Base-by-base conservation (phyloP, 2,888 invertebrate species). In the Eurytoma adleriae region DNA sequence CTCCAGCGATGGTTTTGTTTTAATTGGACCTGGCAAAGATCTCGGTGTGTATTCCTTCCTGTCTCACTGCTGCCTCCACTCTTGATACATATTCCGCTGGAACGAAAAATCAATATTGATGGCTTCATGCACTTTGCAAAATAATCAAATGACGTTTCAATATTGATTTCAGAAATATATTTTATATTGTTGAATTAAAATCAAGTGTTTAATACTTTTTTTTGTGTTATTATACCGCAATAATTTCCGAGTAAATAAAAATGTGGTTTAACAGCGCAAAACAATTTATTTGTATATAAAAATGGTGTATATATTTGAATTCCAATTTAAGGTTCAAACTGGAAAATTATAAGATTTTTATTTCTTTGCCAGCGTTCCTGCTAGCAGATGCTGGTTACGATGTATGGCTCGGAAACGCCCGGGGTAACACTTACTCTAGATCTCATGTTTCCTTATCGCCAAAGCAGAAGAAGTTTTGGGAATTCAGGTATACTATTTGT, bases 1-100 rank as follows among this genome's bases (percentile, higher is more conserved):
- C 1, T 86, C 90, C 10, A 88, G 90, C 3, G 90, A 90, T 72
- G 48, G 78, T 13, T 90, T 88, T 88, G 87, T 89, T n/a, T 72
- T 89, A n/a, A 57, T 84, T 20, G 90, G 89, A 12, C 85, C 88
- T 30, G 82, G 83, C 3, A 86, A 86, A 83, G 89, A 89, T 84
- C 84, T 90, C 24, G 87, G 90, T 75, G 61, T 75, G 76, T 67
- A 13, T 61, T 30, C 40, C 14, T n/a, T 18, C 20, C 52, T 18
- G 20, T 52, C 24, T 40, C 24, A 24, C 52, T 68, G 10, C 24
- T 54, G 20, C 18, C 54, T 18, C 16, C 7, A 14, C n/a, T 66
- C 7, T 48, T 66, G n/a, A 40, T 40, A 7, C 40, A 40, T 40
- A 40, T 40, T 40, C 40, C 4, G 7, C 40, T 7, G 40, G 4